Conservation (phyloP, 2,113 vertebrate species). For the Pteruthius melanotis region DNA sequence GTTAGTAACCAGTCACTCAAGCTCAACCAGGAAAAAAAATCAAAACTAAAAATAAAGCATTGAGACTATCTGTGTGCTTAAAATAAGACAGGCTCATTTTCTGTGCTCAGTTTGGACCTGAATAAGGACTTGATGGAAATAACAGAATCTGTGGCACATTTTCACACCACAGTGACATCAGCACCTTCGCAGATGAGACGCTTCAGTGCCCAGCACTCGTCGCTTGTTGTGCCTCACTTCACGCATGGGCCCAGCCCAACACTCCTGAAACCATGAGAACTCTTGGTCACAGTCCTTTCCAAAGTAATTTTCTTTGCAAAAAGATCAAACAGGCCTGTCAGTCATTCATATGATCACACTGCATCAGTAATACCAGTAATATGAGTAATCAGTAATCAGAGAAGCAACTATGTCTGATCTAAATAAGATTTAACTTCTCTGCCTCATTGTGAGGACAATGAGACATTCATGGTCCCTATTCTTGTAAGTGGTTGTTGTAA, state of each 20-base stretch:
- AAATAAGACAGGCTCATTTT: background rate
- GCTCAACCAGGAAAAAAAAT: background rate
- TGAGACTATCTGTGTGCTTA: background rate
- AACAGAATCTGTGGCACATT: background rate
- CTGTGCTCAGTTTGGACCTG: background rate
- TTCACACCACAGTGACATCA: background rate
- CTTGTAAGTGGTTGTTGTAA: background rate
- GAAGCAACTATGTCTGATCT: background rate
- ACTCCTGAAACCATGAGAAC: background rate
- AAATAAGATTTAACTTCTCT: background rate
- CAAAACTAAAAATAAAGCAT: background rate
- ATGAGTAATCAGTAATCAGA: no score
- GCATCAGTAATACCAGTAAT: background rate
- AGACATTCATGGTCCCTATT: background rate
- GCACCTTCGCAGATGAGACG: rapidly evolving
- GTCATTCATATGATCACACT: background rate
- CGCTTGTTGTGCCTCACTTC: background rate
- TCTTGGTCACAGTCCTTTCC: background rate
- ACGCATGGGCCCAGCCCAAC: rapidly evolving
- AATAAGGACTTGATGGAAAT: background rate
- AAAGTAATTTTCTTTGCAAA: background rate
- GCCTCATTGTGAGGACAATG: background rate
- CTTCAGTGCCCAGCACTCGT: background rate
- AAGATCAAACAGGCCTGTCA: background rate
- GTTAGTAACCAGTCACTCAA: background rate